These are phyloP conservation scores for Mixornis gularis DNA, from an alignment of 2,113 vertebrate species.

Conservation along the genomic window DNA sequence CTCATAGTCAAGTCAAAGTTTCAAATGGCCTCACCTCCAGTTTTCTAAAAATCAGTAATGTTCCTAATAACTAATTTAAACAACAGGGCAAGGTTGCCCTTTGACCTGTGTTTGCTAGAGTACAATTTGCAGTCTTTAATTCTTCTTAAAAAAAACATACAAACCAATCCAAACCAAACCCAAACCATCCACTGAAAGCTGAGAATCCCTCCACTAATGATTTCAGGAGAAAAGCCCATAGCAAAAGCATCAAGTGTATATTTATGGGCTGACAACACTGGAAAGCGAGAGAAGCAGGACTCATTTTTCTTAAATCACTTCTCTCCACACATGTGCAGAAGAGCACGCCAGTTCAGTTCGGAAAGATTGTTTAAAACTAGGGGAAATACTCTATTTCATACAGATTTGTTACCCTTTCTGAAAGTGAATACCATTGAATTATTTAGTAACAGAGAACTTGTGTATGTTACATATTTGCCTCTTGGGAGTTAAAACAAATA, in stretches of 20 bases:
- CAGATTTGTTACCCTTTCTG: not conserved
- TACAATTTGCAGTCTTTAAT: not conserved
- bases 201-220: not conserved
- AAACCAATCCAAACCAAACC: not conserved
- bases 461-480: not conserved
- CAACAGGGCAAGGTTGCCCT: not conserved
- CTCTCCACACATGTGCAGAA: rapidly evolving
- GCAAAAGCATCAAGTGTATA: not conserved
- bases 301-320: not conserved
- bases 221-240: not conserved
- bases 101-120: not conserved
- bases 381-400: not conserved
- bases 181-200: not conserved
- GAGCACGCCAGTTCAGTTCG: rapidly evolving
- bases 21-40: not conserved
- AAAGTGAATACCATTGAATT: not conserved
- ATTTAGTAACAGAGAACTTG: not conserved
- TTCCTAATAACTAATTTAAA: not conserved
- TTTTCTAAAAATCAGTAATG: not conserved
- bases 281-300: not conserved
- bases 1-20: not conserved
- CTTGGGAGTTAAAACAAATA: not conserved
- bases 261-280: not conserved
- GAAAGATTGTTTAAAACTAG: not conserved
- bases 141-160: not conserved